Percentiles rank a stretch among this genome's conserved stretches.
These are phyloP conservation scores for Oscheius sp. DNA, from an alignment of 2,888 invertebrate species.

Conservation along the genomic window DNA sequence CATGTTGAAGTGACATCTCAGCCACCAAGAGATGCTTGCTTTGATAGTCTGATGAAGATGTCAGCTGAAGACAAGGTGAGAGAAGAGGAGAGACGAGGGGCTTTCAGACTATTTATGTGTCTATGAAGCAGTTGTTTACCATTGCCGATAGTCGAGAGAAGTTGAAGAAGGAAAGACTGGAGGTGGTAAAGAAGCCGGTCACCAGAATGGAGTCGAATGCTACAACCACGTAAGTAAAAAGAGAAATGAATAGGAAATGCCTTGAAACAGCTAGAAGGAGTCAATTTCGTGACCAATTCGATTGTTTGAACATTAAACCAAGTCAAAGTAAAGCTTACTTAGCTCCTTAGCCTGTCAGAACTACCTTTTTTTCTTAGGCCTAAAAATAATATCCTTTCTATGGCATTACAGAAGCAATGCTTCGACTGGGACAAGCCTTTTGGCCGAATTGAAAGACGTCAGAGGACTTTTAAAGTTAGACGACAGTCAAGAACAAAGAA, in stretches of 20 bases:
- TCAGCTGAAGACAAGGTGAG: constrained; percentile 21
- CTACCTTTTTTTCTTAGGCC: not conserved
- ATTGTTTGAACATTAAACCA: too few species aligned
- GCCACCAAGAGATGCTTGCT: constrained; percentile 20
- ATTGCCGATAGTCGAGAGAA: constrained; percentile 11
- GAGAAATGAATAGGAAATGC: too few species aligned
- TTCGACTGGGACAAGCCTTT: constrained; percentile 14
- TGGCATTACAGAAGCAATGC: constrained; percentile 1
- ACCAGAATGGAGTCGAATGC: constrained; percentile 17
- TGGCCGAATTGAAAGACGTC: constrained; percentile 23
- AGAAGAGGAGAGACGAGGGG: not conserved
- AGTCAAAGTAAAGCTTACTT: too few species aligned
- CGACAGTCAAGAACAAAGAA: not conserved
- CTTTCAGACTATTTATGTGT: constrained; percentile 19
- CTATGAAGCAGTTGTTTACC: constrained; percentile 10
- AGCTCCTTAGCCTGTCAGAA: too few species aligned
- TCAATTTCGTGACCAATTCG: too few species aligned
- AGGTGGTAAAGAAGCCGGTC: not conserved
- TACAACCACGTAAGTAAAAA: constrained; percentile 10
- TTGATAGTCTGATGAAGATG: constrained; percentile 28
- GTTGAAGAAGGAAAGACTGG: not conserved
- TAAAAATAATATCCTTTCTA: too few species aligned
- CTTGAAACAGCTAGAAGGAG: too few species aligned
- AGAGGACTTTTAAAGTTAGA: constrained; percentile 10
- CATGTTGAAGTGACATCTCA: constrained; percentile 25